Base-by-base conservation (phyloP, 2,113 vertebrate species). In the Campylomormyrus numenius region DNA sequence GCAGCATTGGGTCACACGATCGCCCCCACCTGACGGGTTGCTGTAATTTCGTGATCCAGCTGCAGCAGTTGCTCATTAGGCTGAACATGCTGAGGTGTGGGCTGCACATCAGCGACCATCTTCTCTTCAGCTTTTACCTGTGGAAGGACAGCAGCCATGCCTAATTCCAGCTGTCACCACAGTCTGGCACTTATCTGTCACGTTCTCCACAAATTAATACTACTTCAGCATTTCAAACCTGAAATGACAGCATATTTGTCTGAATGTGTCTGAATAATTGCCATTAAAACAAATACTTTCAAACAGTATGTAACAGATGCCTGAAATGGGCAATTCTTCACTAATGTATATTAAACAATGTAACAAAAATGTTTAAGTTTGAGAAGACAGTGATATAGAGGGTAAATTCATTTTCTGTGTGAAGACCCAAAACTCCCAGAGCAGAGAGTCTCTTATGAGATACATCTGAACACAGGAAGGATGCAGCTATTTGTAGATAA, bases 1-100 rank as follows among this genome's bases (percentile, higher is more conserved):
- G 27, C 83, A 5, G 83, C 48, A 31, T 2, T 35, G 35, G 50
- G 7, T 17, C 62, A 8, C 35, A 49, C 8, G 2, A 21, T 9
- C 15, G 4, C 15, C n/a, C 84, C 88, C 92, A 97, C 97, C 97
- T 97, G 92, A 97, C 2, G 9, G 97, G 97, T 84, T 97, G 96
- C 93, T 97, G 97, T 52, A 97, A 91, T 90, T 97, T 96, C 93
- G 95, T 96, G 89, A 98, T 92, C 97, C 97, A 97, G 1, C 90
- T 96, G 95, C 96, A 98, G 94, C 97, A 98, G 93, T 97, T 96
- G 91, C 96, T 96, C 91, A 98, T 95, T 89, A 98, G 95, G 92
- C 96, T 97, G 95, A 98, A 98, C 97, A 98, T 98, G 90, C 91
- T 96, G 52, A 90, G 90, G 91, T 92, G 77, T 0, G 89, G 93